Evolutionary conservation across 2,797 vertebrate species (phyloP), one percentile per base, ranked within the genome.

Genomic region (Phrynocephalus forsythii): DNA sequence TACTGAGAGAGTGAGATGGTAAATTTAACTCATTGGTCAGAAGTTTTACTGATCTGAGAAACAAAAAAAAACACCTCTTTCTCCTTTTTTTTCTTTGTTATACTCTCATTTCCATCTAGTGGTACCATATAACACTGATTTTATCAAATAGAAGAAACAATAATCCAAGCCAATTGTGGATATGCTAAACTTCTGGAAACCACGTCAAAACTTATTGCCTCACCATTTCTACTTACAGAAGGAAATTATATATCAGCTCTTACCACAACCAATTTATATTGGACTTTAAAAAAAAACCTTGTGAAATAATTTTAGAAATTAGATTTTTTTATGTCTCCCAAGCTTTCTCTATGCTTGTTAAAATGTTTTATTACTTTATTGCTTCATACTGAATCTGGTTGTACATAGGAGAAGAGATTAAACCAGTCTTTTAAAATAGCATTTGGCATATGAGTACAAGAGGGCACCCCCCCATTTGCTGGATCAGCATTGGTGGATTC

Each of bases 11-110:
- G 0, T 1, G 88, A 87, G 91, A 83, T 66, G 89, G 69, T 88
- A 78, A 75, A 92, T 69, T 60, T 91, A 92, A 92, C 33, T 91
- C 72, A 18, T 79, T 79, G 78, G 85, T 72, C 86, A 91, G 84
- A 93, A 90, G 87, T 60, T 91, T 77, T 91, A 94, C 91, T 87
- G 78, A 94, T 56, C 50, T 83, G 24, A 88, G 26, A 72, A 71
- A 56, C 20, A 79, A 71, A n/a, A 52, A 52, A 71, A 38, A 33
- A 33, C 33, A 63, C 30, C 86, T 48, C n/a, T 73, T 86, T 90
- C 8, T 48, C 52, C 56, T 63, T 22, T 82, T 24, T 71, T 28
- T 24, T 76, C 44, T 87, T 50, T 8, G 15, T 16, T 18, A n/a
- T 87, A 87, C 18, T 87, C 6, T 87, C 63, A 26, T 1, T 90